Conservation (phyloP, 30 jellyfish, hydroid and myxozoan species). For the Turritopsis dohrnii region DNA sequence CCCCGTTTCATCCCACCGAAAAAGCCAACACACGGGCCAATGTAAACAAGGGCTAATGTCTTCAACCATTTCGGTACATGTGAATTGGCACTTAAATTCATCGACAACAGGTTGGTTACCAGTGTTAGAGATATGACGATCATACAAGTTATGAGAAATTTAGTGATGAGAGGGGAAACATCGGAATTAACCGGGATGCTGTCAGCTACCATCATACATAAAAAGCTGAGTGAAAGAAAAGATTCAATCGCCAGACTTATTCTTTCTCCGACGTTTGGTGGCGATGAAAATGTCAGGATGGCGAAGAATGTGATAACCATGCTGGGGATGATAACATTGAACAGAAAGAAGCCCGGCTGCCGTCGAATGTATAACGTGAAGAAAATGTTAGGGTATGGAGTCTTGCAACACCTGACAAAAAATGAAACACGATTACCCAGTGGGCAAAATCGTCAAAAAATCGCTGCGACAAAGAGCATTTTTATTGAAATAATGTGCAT, state of each 20-base stretch:
- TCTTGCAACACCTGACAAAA: constrained; percentile 66
- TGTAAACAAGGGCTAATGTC: constrained; percentile 51
- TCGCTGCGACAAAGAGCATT: too few relatives aligned
- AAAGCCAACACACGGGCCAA: constrained; percentile 89
- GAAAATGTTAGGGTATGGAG: constrained; percentile 72
- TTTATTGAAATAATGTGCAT: too few relatives aligned
- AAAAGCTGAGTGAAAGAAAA: constrained; percentile 76
- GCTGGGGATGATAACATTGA: constrained; percentile 93
- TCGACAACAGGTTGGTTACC: constrained; percentile 62
- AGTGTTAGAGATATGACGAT: constrained; percentile 77
- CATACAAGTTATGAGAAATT: constrained; percentile 80
- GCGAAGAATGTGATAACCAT: constrained; percentile 89
- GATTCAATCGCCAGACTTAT: constrained; percentile 92
- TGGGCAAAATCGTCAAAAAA: too few relatives aligned
- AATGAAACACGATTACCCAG: too few relatives aligned
- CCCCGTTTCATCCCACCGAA: constrained; percentile 70
- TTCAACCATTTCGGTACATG: constrained; percentile 80
- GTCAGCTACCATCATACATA: constrained; percentile 94
- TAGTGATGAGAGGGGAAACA: constrained; percentile 87
- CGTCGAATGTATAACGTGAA: constrained; percentile 70
- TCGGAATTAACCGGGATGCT: constrained; percentile 92
- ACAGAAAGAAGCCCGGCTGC: constrained; percentile 91
- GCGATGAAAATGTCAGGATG: constrained; percentile 82
- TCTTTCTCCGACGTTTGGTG: constrained; percentile 80
- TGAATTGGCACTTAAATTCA: constrained; percentile 40